These are phyloP conservation scores for Cephus cinctus DNA, from an alignment of 1,140 invertebrate genomes.

Conservation along the genomic window DNA sequence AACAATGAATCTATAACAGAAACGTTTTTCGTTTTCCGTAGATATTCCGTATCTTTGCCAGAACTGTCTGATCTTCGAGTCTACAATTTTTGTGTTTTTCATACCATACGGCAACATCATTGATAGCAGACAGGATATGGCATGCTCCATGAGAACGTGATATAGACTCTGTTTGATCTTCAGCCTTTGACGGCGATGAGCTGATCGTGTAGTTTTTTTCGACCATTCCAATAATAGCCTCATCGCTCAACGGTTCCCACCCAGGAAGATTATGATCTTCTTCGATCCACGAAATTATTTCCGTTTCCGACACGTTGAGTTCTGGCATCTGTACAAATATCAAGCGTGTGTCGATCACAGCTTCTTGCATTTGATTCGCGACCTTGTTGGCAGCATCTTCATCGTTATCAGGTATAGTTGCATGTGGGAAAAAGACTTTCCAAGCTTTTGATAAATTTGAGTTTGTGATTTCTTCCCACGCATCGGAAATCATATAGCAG, in stretches of 20 bases:
- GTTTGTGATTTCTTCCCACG: constrained; percentile 4
- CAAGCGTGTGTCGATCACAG: not conserved
- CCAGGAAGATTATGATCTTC: constrained; percentile 3
- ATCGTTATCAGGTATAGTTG: not conserved
- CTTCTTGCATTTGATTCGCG: not conserved
- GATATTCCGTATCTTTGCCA: constrained; percentile 3
- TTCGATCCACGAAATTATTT: constrained; percentile 1
- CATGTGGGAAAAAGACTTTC: constrained; percentile 7
- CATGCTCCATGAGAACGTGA: not conserved
- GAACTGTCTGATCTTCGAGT: constrained; percentile 1
- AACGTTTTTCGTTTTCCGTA: not conserved
- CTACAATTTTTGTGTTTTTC: constrained; percentile 2
- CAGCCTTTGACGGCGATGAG: not conserved
- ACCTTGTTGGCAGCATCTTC: not conserved
- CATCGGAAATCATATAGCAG: constrained; percentile 5
- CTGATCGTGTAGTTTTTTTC: not conserved
- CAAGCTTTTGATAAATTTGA: constrained; percentile 7
- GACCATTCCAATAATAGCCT: not conserved
- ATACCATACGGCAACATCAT: not conserved
- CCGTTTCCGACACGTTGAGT: not conserved
- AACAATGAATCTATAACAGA: not conserved
- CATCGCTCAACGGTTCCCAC: constrained; percentile 7
- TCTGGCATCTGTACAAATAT: not conserved
- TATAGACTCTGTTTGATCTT: not conserved
- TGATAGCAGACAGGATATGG: not conserved